Percentiles rank a stretch among this genome's conserved stretches.
phyloP scores from a whole-genome alignment of 2,888 invertebrate genomes.

The Cheilosia urbana region DNA sequence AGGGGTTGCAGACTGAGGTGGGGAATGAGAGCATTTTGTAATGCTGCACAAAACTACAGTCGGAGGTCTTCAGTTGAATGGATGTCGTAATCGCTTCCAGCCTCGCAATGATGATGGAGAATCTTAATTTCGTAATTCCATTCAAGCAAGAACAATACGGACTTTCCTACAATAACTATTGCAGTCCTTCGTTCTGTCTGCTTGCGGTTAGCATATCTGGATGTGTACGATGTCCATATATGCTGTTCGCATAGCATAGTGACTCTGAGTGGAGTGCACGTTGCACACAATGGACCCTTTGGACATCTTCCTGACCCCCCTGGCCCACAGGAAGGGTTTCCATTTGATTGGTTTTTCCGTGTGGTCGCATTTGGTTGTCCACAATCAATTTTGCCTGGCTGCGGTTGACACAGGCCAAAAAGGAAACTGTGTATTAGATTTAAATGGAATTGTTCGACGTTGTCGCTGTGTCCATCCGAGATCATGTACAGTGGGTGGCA shows the following conservation, averaged over 20 bases:
- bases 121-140: constrained; percentile 2
- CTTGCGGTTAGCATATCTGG: constrained; percentile 34
- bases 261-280: neutral
- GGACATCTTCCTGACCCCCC: neutral
- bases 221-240: constrained; percentile 6
- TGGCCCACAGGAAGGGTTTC: constrained; percentile 29
- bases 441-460: constrained; percentile 37
- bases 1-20: neutral
- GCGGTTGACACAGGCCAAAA: constrained; percentile 45
- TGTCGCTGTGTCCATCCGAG: constrained; percentile 9
- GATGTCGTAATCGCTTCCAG: neutral
- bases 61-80: constrained; percentile 4
- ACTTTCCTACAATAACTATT: neutral
- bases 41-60: neutral
- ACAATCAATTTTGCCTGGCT: constrained; percentile 42
- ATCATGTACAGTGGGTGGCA: constrained; percentile 33
- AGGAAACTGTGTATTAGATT: constrained; percentile 44
- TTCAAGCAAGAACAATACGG: neutral
- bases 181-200: constrained; percentile 2
- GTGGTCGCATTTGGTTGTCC: constrained; percentile 55
- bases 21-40: constrained; percentile 2
- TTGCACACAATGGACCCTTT: constrained; percentile 20
- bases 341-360: constrained; percentile 64
- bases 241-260: too few relatives aligned
- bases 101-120: neutral